phyloP scores from a whole-genome alignment of 2,113 vertebrate species.

The Hippocampus mohnikei region DNA sequence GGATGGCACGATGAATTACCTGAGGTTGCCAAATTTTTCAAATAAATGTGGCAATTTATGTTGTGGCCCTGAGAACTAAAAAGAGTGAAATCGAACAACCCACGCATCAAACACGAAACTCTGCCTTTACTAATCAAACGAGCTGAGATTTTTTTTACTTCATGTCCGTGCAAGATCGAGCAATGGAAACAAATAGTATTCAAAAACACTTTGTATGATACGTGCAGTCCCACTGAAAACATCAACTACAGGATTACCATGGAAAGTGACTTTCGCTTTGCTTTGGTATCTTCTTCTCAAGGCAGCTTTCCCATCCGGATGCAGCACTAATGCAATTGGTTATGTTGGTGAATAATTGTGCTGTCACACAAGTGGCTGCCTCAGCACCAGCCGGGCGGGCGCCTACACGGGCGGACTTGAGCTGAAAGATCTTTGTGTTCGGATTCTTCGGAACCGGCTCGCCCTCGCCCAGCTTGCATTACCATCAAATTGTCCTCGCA shows the following conservation, averaged over 20 bases:
- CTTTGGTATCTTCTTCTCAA: conserved; percentile 25
- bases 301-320: conserved; percentile 34
- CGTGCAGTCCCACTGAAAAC: neutral
- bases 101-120: too few relatives aligned
- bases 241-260: conserved; percentile 3
- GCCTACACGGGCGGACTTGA: conserved; percentile 55
- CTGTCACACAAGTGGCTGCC: conserved; percentile 66
- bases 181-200: neutral
- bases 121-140: too few relatives aligned
- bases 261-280: conserved; percentile 9
- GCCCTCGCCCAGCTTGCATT: conserved; percentile 52
- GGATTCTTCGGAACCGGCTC: conserved; percentile 40
- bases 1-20: too few relatives aligned
- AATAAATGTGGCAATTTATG: too few relatives aligned
- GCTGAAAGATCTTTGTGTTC: conserved; percentile 60
- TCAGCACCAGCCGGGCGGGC: conserved; percentile 55
- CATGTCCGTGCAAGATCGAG: neutral
- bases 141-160: too few relatives aligned
- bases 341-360: conserved; percentile 65
- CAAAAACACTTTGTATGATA: neutral
- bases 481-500: conserved; percentile 49
- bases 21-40: too few relatives aligned
- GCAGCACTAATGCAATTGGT: conserved; percentile 60
- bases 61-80: too few relatives aligned
- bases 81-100: too few relatives aligned